These are phyloP conservation scores for Calonectris borealis DNA, from an alignment of 2,113 vertebrate genomes.

Conservation along the genomic window DNA sequence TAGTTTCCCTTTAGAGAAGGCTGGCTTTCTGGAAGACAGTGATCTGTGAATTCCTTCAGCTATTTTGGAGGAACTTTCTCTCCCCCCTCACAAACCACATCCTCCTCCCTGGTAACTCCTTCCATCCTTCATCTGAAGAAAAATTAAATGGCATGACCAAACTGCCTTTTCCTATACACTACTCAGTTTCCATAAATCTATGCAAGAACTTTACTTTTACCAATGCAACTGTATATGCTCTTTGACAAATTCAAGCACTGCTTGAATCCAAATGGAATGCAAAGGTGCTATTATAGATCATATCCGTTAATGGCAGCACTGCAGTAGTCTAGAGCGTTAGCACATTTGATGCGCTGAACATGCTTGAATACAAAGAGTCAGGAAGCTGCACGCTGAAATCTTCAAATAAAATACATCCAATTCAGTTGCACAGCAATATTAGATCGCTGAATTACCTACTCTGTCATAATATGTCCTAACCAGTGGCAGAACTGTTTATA, in stretches of 20 bases:
- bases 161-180: not conserved
- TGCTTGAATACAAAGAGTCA: not conserved
- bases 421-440: not conserved
- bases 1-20: not conserved
- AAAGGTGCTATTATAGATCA: not conserved
- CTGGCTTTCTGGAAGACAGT: not conserved
- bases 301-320: not conserved
- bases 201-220: not conserved
- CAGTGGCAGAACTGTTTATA: not conserved
- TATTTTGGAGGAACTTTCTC: not conserved
- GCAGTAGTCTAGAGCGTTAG: not conserved
- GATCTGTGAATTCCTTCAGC: not conserved
- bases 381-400: not conserved
- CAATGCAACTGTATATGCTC: not conserved
- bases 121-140: not conserved
- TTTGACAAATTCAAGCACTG: not conserved
- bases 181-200: not conserved
- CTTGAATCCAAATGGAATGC: not conserved
- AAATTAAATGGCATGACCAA: not conserved
- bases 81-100: not conserved
- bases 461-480: not conserved
- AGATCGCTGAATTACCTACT: not conserved
- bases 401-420: not conserved
- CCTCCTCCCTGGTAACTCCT: not conserved
- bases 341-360: not conserved